Evolutionary conservation across 2,888 invertebrate genomes (phyloP).

Genomic region (Endotricha flammealis): DNA sequence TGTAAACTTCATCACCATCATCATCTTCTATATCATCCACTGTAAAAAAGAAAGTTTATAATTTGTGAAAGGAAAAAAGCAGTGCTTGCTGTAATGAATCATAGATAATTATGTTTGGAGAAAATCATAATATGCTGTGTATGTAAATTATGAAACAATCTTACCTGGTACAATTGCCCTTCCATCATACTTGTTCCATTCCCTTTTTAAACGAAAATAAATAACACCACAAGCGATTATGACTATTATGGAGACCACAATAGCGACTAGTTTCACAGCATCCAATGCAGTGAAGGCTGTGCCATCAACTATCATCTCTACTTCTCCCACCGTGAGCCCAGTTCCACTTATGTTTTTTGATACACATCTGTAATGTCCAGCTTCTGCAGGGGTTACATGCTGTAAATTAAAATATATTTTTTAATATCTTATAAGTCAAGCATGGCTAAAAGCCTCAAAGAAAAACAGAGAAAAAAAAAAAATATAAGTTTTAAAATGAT

Average conservation of each 20-base stretch:
- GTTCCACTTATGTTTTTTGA: slow-evolving; percentile 76
- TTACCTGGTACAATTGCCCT: slow-evolving; percentile 56
- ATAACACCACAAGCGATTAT: slow-evolving; percentile 61
- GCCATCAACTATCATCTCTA: slow-evolving; percentile 79
- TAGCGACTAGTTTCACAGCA: slow-evolving; percentile 66
- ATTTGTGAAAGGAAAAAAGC: no score
- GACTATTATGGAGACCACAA: slow-evolving; percentile 63
- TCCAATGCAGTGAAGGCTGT: slow-evolving; percentile 56
- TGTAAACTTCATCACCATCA: slow-evolving; percentile 67
- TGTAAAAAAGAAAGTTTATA: slow-evolving; percentile 29
- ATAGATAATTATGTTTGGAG: no score
- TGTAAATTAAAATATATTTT: slow-evolving; percentile 35
- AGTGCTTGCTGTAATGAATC: no score
- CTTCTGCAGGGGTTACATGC: slow-evolving; percentile 79
- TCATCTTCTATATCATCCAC: slow-evolving; percentile 74
- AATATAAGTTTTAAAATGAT: no score
- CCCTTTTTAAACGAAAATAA: slow-evolving; percentile 58
- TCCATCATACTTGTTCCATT: slow-evolving; percentile 64
- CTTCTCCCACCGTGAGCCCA: slow-evolving; percentile 73
- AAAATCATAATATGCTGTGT: no score
- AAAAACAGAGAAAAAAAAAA: not conserved
- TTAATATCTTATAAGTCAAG: not conserved
- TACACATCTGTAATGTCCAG: slow-evolving; percentile 82
- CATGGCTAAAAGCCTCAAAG: no score
- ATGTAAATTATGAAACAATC: no score